phyloP scores from a whole-genome alignment of 2,113 vertebrate species.

The Ovis aries region DNA sequence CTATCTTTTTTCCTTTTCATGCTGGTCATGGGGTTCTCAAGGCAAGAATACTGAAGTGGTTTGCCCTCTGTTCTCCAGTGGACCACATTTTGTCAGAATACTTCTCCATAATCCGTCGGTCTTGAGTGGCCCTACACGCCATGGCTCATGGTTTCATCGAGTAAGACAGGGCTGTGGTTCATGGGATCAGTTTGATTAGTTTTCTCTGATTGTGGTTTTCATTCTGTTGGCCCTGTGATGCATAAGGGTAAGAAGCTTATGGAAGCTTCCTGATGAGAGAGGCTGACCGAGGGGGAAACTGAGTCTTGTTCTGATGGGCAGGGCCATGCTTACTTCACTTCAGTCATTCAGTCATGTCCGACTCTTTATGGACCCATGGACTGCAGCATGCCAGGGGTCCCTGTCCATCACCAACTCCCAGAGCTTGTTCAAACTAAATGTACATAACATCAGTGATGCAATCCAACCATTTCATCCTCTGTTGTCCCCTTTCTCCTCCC shows the following conservation, averaged over 20 bases:
- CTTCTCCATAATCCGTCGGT: fast-evolving
- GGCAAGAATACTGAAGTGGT: background rate
- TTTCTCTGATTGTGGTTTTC: background rate
- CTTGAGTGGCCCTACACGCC: background rate
- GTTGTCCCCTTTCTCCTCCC: background rate
- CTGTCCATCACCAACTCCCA: background rate
- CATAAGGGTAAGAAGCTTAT: background rate
- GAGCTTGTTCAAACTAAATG: background rate
- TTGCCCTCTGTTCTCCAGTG: background rate
- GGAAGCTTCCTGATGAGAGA: too few relatives aligned
- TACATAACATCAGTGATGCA: background rate
- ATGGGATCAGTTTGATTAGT: background rate
- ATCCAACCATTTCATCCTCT: background rate
- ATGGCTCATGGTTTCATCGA: background rate
- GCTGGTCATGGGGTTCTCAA: background rate
- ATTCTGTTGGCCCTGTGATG: background rate
- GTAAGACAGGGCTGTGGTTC: background rate
- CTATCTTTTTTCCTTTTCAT: background rate
- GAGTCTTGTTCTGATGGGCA: too few relatives aligned
- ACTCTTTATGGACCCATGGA: too few relatives aligned
- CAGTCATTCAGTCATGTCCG: too few relatives aligned
- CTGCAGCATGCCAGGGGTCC: background rate
- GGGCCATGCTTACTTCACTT: too few relatives aligned
- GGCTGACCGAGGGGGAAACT: too few relatives aligned
- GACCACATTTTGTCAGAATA: background rate